Percentiles rank a stretch among this genome's conserved stretches.
Conservation (phyloP, 2,888 invertebrate species). For the Lacanobia wlatinum region DNA sequence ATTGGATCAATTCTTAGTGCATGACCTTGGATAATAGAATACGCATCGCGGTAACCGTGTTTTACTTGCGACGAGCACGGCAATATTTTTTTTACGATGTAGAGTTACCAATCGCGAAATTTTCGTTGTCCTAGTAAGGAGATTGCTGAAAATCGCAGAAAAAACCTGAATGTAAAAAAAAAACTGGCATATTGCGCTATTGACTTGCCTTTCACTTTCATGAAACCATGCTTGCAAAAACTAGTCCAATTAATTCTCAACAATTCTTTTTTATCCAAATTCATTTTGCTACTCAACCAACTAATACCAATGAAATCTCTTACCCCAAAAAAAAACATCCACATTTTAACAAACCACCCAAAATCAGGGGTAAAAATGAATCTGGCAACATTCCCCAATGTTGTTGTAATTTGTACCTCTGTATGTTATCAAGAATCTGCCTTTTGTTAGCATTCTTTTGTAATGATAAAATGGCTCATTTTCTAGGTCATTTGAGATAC, state of each 20-base stretch:
- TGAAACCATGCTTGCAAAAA: slow-evolving; percentile 6
- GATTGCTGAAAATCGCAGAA: neutral
- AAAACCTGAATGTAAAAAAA: slow-evolving; percentile 8
- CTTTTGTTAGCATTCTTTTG: slow-evolving; percentile 31
- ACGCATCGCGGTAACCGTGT: slow-evolving; percentile 62
- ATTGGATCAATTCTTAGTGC: slow-evolving; percentile 67
- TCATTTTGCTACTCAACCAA: neutral
- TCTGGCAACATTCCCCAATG: slow-evolving; percentile 47
- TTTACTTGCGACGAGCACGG: slow-evolving; percentile 49
- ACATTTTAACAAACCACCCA: neutral
- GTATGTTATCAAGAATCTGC: slow-evolving; percentile 32
- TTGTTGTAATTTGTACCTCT: slow-evolving; percentile 37
- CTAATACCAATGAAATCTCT: too few species aligned
- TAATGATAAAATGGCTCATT: slow-evolving; percentile 26
- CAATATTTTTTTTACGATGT: slow-evolving; percentile 40
- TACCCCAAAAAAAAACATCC: neutral
- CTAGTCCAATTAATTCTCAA: neutral
- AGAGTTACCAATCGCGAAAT: slow-evolving; percentile 58
- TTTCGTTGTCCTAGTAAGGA: slow-evolving; percentile 8
- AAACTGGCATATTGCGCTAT: slow-evolving; percentile 1
- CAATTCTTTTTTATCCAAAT: neutral
- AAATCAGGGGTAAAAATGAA: slow-evolving; percentile 3
- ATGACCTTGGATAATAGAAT: slow-evolving; percentile 67
- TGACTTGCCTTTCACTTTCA: slow-evolving; percentile 46
- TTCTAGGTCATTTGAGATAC: slow-evolving; percentile 53